A percentile compares a stretch with the other conserved stretches of the same genome.
These are phyloP conservation scores for Epinephelus cyanopodus DNA, from an alignment of 2,113 vertebrate species.

Conservation along the genomic window DNA sequence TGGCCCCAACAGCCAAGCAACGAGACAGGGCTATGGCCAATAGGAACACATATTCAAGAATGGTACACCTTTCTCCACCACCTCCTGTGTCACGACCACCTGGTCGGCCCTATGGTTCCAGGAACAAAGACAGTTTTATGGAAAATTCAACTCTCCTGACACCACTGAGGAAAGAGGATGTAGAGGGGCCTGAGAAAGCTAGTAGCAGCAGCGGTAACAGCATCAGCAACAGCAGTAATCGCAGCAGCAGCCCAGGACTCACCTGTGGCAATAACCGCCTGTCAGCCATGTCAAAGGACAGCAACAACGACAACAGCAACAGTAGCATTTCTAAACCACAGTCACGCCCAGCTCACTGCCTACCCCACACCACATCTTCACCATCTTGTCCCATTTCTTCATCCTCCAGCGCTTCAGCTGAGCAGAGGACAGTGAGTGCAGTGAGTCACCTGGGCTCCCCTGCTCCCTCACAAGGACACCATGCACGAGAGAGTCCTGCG, in stretches of 20 bases:
- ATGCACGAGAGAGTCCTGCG: constrained; percentile 76
- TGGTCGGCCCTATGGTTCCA: constrained; percentile 84
- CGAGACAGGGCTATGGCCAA: constrained; percentile 84
- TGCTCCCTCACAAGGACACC: constrained; percentile 75
- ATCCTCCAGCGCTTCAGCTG: constrained; percentile 61
- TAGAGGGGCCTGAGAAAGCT: constrained; percentile 71
- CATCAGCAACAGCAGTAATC: constrained; percentile 70
- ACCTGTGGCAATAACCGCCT: constrained; percentile 75
- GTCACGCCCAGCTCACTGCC: constrained; percentile 72
- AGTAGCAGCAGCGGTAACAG: constrained; percentile 59
- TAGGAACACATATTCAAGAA: constrained; percentile 85
- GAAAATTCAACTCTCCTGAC: constrained; percentile 72
- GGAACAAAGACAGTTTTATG: constrained; percentile 81
- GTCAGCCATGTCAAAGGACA: constrained; percentile 70
- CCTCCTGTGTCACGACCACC: constrained; percentile 84
- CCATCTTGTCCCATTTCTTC: constrained; percentile 67
- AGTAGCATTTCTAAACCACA: constrained; percentile 75
- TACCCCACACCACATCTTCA: constrained; percentile 62
- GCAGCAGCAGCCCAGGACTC: constrained; percentile 80
- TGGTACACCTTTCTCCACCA: constrained; percentile 82
- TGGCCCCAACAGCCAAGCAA: constrained; percentile 84
- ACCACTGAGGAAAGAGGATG: constrained; percentile 78
- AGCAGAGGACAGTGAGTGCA: constrained; percentile 78
- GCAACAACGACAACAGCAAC: constrained; percentile 69
- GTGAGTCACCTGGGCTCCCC: constrained; percentile 72